phyloP scores from a whole-genome alignment of 2,797 vertebrate genomes.

The Etheostoma nigrum region DNA sequence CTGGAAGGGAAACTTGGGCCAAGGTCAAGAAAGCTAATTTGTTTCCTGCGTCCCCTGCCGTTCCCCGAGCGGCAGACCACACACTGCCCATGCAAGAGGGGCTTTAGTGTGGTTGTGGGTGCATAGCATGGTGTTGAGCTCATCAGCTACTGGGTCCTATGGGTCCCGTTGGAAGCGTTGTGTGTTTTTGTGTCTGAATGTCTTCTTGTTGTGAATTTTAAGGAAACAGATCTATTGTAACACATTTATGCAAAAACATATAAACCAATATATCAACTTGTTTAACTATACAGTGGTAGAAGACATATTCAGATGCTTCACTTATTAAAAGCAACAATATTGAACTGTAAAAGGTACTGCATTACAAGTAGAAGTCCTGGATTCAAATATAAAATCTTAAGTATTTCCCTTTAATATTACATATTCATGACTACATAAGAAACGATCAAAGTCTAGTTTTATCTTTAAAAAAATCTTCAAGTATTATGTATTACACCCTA shows the following conservation, averaged over 20 bases:
- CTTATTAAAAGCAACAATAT: not conserved
- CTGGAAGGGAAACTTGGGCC: conserved; percentile 83
- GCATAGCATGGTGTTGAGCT: conserved; percentile 73
- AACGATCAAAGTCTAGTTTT: not conserved
- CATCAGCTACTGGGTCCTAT: conserved; percentile 68
- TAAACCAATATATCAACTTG: too few species aligned
- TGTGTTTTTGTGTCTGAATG: not conserved
- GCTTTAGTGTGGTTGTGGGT: conserved; percentile 79
- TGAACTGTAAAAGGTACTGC: not conserved
- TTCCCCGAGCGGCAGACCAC: conserved; percentile 83
- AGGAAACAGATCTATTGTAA: not conserved
- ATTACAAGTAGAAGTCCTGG: not conserved
- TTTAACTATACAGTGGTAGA: not conserved
- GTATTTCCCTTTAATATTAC: not conserved
- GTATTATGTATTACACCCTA: not conserved
- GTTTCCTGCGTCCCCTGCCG: conserved; percentile 83
- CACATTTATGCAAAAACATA: too few species aligned
- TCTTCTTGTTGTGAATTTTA: not conserved
- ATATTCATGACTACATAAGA: not conserved
- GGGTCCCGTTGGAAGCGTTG: conserved; percentile 36
- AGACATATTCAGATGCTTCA: not conserved
- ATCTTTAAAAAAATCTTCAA: not conserved
- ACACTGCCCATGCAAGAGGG: conserved; percentile 81
- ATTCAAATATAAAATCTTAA: not conserved
- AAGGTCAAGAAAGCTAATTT: conserved; percentile 90